phyloP scores from a whole-genome alignment of 2,113 vertebrate species.

The Elaphurus davidianus region DNA sequence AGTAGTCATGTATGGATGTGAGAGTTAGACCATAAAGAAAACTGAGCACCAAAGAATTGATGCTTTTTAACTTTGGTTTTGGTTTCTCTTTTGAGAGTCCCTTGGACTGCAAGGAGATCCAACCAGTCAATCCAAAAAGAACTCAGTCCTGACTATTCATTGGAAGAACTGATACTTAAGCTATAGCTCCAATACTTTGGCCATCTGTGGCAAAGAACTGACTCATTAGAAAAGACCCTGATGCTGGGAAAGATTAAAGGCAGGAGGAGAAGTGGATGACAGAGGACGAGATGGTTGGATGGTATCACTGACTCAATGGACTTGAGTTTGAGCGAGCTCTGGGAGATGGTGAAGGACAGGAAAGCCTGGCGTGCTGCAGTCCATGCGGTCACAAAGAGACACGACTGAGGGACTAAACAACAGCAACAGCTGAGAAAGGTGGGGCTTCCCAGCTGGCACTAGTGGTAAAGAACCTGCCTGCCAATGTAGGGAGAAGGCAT shows the following conservation, averaged over 20 bases:
- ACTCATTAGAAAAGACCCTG: background rate
- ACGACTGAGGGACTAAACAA: background rate
- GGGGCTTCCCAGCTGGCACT: background rate
- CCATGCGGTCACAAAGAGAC: background rate
- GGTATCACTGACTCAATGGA: background rate
- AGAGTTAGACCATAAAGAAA: background rate
- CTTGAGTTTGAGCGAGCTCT: background rate
- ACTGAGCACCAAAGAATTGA: background rate
- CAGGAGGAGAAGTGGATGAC: background rate
- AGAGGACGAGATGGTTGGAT: background rate
- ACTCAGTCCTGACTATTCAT: background rate
- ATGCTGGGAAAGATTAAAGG: background rate
- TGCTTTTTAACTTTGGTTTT: background rate
- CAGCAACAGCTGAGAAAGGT: background rate
- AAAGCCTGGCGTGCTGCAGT: background rate
- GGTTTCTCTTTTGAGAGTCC: background rate
- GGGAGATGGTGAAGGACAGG: background rate
- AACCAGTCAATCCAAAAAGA: background rate
- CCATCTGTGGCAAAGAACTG: background rate
- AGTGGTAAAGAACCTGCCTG: background rate
- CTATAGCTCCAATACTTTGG: background rate
- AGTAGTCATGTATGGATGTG: background rate
- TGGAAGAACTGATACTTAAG: background rate
- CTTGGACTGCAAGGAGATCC: background rate
- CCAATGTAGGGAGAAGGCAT: background rate